Evolutionary conservation across 2,113 vertebrate genomes (phyloP), one percentile per base, ranked within the genome.

Genomic region (Siphamia tubifer): DNA sequence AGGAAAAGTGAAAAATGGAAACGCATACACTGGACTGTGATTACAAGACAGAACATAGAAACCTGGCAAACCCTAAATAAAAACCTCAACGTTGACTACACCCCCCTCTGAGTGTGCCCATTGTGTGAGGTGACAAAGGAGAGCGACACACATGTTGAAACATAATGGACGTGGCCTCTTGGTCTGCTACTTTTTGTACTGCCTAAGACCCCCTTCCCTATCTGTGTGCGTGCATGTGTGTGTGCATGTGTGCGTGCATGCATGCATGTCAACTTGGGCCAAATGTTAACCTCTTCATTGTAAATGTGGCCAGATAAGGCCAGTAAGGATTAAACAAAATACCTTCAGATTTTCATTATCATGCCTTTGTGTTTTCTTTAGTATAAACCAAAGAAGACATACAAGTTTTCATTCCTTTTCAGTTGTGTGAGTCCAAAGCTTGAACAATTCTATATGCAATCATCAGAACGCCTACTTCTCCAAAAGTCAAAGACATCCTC

Each of bases 121-220:
- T 81, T 86, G 81, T 81, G 53, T 32, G 36, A 31, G 24, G 40
- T 52, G 49, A 83, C 79, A 86, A 82, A 81, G 71, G 21, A 44
- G 35, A 12, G 39, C 54, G 49, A 66, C 20, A 74, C 51, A 75
- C 54, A 36, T 34, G 28, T 57, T 55, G 55, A 39, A 82, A 65
- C 52, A 78, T 68, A 85, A 88, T 77, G 62, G 71, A 60, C 24
- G 11, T 66, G 61, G 57, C 75, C 67, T 35, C 60, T 55, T 55
- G 64, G 39, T 64, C 57, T 49, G 69, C 53, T 63, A 42, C 45
- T 67, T 65, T 83, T 63, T 78, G 72, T 82, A 24, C 34, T 32
- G 49, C 52, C 54, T 49, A 57, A 52, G 48, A 52, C 68, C 51
- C 72, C 45, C 43, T 42, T 47, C 28, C 60, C 36, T 17, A 32